Conservation (phyloP, 2,888 invertebrate species). For the Mythimna lalbum region DNA sequence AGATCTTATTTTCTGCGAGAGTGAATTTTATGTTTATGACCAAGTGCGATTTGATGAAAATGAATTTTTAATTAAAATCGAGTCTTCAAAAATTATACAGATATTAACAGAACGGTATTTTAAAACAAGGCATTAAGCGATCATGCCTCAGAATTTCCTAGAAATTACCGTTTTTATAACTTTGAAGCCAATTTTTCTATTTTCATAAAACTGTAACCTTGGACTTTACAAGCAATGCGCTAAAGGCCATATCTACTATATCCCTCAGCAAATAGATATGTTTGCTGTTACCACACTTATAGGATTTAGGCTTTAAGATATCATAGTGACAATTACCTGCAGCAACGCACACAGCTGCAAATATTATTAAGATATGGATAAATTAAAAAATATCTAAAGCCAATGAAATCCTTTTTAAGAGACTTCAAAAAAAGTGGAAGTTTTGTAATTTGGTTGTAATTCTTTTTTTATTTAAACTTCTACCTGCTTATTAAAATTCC, state of each 20-base stretch:
- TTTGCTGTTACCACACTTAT: not conserved
- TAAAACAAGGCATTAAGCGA: not conserved
- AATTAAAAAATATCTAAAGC: constrained; percentile 7
- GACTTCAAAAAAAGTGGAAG: too few relatives aligned
- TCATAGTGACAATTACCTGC: not conserved
- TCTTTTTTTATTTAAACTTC: too few relatives aligned
- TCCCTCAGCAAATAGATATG: not conserved
- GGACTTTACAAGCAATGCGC: not conserved
- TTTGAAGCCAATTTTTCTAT: not conserved
- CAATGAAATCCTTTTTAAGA: not conserved
- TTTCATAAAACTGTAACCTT: too few relatives aligned
- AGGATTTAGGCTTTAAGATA: not conserved
- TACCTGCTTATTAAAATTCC: not conserved
- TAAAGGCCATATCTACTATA: not conserved
- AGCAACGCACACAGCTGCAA: constrained; percentile 6
- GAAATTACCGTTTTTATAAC: not conserved
- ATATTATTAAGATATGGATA: constrained; percentile 6
- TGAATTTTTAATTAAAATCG: too few relatives aligned
- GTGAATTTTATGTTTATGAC: too few relatives aligned
- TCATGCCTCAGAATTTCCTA: not conserved
- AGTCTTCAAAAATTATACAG: not conserved
- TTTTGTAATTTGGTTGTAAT: too few relatives aligned
- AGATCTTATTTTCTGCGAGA: not conserved
- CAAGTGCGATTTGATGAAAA: too few relatives aligned
- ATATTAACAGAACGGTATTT: not conserved